Evolutionary conservation across 2,888 invertebrate species (phyloP).

Genomic region (Caenorhabditis uteleia): DNA sequence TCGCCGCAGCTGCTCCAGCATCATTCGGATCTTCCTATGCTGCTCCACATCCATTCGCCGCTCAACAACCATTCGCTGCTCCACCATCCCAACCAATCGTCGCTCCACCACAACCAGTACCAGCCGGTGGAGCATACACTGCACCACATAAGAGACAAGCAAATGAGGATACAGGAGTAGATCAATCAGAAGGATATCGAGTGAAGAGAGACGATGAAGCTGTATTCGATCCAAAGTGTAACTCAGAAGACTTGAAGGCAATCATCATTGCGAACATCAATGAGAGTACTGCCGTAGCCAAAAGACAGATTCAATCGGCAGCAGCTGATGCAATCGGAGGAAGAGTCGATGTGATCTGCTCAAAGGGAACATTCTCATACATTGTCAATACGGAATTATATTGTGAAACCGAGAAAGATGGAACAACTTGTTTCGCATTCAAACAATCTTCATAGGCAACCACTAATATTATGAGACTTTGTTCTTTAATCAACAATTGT

Average conservation of each 20-base stretch:
- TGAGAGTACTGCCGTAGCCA: conserved; percentile 58
- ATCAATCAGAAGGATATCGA: conserved; percentile 32
- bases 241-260: conserved; percentile 52
- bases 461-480: no score
- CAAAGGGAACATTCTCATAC: conserved; percentile 63
- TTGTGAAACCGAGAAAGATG: conserved; percentile 55
- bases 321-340: conserved; percentile 18
- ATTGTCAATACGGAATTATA: conserved; percentile 61
- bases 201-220: conserved; percentile 48
- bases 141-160: conserved; percentile 29
- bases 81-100: conserved; percentile 18
- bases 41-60: conserved; percentile 7
- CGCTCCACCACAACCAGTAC: conserved; percentile 18
- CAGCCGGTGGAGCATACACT: conserved; percentile 14
- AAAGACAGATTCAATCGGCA: conserved; percentile 58
- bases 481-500: no score
- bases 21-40: conserved; percentile 17
- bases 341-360: conserved; percentile 64
- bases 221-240: conserved; percentile 58
- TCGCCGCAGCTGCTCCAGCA: conserved; percentile 3
- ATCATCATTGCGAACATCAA: conserved; percentile 62
- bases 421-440: conserved; percentile 66
- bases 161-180: conserved; percentile 26
- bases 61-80: conserved; percentile 11
- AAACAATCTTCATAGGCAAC: conserved; percentile 54